Conservation (phyloP, 2,888 invertebrate species). For the Drosophila prostipennis region DNA sequence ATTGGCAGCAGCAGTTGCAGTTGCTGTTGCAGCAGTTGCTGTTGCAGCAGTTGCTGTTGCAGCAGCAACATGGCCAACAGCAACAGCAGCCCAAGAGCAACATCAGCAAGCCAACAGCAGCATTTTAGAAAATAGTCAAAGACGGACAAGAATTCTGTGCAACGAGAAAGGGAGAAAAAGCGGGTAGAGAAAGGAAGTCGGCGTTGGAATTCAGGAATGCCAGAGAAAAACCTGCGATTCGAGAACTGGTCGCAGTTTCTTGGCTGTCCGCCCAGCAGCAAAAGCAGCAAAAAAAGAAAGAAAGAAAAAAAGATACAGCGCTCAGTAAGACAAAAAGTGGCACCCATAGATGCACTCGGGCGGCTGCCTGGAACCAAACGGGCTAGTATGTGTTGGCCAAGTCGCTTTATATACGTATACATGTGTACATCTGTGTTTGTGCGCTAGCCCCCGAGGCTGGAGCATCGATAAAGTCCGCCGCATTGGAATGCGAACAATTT, state of each 20-base stretch:
- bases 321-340: slow-evolving; percentile 64
- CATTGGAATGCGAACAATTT: slow-evolving; percentile 77
- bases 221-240: slow-evolving; percentile 62
- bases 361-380: slow-evolving; percentile 46
- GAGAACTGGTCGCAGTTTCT: slow-evolving; percentile 62
- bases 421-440: background rate
- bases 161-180: slow-evolving; percentile 31
- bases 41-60: slow-evolving; percentile 20
- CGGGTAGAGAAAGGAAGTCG: slow-evolving; percentile 30
- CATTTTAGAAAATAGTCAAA: slow-evolving; percentile 72
- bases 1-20: slow-evolving; percentile 37
- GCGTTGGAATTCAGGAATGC: slow-evolving; percentile 63
- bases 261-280: slow-evolving; percentile 53
- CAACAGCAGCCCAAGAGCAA: slow-evolving; percentile 2
- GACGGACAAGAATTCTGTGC: slow-evolving; percentile 57
- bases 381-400: slow-evolving; percentile 36
- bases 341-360: slow-evolving; percentile 72
- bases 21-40: too few species aligned
- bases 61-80: slow-evolving; percentile 18
- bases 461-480: slow-evolving; percentile 67
- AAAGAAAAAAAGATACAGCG: slow-evolving; percentile 3
- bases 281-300: too few species aligned
- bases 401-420: slow-evolving; percentile 3
- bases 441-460: slow-evolving; percentile 34
- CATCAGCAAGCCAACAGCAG: slow-evolving; percentile 9